Conservation (phyloP, 2,888 invertebrate species). For the Beris morrisii region DNA sequence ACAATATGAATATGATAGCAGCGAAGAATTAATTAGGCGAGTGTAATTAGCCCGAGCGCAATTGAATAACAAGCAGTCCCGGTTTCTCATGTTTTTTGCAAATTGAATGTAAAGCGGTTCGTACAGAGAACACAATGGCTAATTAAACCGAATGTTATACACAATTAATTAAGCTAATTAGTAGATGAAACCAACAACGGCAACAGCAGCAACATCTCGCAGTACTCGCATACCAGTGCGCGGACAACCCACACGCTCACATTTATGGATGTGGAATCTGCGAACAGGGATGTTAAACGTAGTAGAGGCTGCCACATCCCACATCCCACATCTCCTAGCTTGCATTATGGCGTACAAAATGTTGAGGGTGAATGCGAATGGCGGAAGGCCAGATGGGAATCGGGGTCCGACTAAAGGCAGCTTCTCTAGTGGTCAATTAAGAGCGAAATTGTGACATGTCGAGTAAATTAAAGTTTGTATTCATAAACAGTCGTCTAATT, state of each 20-base stretch:
- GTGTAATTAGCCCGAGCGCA: constrained; percentile 40
- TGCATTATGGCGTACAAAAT: too few species aligned
- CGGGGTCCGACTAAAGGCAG: constrained; percentile 27
- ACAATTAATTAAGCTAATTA: constrained; percentile 47
- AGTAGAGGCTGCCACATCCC: too few species aligned
- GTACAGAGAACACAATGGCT: constrained; percentile 43
- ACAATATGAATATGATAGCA: too few species aligned
- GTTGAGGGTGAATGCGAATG: not conserved
- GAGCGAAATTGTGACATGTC: constrained; percentile 45
- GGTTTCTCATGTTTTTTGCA: constrained; percentile 41
- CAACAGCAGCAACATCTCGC: constrained; percentile 3
- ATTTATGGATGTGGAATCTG: not conserved
- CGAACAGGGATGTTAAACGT: not conserved
- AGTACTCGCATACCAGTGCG: too few species aligned
- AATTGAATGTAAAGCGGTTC: constrained; percentile 45
- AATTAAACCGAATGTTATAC: constrained; percentile 46
- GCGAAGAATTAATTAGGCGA: constrained; percentile 43
- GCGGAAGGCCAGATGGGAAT: constrained; percentile 17
- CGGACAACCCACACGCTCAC: not conserved
- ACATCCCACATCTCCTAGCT: too few species aligned
- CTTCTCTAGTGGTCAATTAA: constrained; percentile 44
- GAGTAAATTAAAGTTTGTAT: constrained; percentile 45
- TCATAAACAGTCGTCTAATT: constrained; percentile 45
- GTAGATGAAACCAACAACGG: constrained; percentile 40
- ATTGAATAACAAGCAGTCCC: constrained; percentile 36